A percentile compares a stretch with the other conserved stretches of the same genome.
phyloP scores from a whole-genome alignment of 2,113 vertebrate genomes.

The Bagarius yarrelli region DNA sequence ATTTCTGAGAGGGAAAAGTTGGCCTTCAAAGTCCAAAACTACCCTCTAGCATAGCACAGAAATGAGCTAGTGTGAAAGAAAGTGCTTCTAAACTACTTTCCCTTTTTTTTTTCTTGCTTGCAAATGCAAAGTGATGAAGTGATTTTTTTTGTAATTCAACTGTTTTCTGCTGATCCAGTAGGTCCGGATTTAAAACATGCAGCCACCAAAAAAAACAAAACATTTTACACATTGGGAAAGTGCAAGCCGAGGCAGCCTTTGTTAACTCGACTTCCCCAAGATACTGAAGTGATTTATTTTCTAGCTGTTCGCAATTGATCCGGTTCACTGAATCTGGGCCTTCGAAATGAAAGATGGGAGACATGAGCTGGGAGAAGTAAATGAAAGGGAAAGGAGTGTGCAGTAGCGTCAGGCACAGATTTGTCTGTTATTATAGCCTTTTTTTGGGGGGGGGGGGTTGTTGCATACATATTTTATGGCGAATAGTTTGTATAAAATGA shows the following conservation, averaged over 20 bases:
- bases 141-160: conserved; percentile 17
- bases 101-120: neutral
- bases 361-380: too few species aligned
- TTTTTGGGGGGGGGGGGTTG: too few species aligned
- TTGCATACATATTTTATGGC: neutral
- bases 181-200: conserved; percentile 13
- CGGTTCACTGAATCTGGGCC: conserved; percentile 36
- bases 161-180: conserved; percentile 21
- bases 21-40: conserved; percentile 8
- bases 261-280: conserved; percentile 30
- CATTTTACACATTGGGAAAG: conserved; percentile 39
- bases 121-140: neutral
- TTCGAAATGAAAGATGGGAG: neutral
- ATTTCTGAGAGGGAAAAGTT: neutral
- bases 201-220: conserved; percentile 23
- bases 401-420: too few species aligned
- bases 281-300: conserved; percentile 34
- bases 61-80: neutral
- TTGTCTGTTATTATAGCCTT: neutral
- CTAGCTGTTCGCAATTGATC: conserved; percentile 30
- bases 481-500: neutral
- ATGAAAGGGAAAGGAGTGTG: too few species aligned
- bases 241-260: conserved; percentile 34
- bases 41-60: conserved; percentile 3
- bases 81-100: conserved; percentile 14